A percentile compares a stretch with the other conserved stretches of the same genome.
Evolutionary conservation across 2,797 vertebrate genomes (phyloP).

Genomic region (Anomalospiza imberbis): DNA sequence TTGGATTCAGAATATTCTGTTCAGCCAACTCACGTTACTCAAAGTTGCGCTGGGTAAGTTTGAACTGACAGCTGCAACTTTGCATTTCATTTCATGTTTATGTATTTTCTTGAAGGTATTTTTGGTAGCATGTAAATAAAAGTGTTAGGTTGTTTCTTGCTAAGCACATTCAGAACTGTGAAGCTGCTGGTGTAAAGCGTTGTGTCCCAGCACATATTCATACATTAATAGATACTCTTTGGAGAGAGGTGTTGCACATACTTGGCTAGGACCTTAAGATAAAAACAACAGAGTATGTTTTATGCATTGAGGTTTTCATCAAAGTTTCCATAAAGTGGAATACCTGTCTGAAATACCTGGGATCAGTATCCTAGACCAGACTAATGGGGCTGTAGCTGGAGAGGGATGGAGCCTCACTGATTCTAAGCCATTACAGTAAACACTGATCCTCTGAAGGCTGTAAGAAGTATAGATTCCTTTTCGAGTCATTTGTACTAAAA

Average conservation of each 20-base stretch:
- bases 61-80: constrained; percentile 58
- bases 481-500: background rate
- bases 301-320: background rate
- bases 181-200: background rate
- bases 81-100: constrained; percentile 57
- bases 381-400: background rate
- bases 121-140: constrained; percentile 56
- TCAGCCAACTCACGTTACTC: constrained; percentile 3
- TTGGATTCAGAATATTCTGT: constrained; percentile 1
- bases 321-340: background rate
- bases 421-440: background rate
- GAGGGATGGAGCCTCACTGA: background rate
- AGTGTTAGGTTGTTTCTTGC: constrained; percentile 36
- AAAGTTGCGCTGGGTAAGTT: constrained; percentile 4
- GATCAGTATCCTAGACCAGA: background rate
- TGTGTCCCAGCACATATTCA: background rate
- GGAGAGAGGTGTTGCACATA: background rate
- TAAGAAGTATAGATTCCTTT: background rate
- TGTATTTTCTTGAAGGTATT: constrained; percentile 61
- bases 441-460: background rate
- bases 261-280: background rate
- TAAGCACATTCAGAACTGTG: background rate
- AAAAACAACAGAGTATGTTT: background rate
- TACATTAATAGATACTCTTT: background rate
- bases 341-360: background rate